A percentile compares a stretch with the other conserved stretches of the same genome.
Evolutionary conservation across 2,113 vertebrate genomes (phyloP).

Genomic region (Opisthocomus hoazin): DNA sequence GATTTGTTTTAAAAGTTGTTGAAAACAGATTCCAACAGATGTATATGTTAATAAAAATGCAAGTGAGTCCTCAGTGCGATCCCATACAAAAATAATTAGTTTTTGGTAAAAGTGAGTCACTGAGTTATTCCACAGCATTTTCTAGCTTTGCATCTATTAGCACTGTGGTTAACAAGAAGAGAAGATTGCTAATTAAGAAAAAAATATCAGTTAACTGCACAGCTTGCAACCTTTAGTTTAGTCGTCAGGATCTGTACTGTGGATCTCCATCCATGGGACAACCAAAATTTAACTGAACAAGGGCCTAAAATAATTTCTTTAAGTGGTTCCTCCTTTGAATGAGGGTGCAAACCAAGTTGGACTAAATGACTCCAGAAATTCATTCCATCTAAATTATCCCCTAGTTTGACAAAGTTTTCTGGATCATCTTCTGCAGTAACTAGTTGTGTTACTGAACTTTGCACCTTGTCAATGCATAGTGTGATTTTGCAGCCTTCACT

Average conservation of each 20-base stretch:
- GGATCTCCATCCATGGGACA: not conserved
- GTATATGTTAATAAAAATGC: not conserved
- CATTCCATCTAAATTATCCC: not conserved
- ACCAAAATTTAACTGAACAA: not conserved
- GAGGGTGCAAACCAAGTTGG: not conserved
- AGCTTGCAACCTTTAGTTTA: not conserved
- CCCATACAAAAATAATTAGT: not conserved
- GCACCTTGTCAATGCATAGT: not conserved
- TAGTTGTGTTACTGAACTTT: not conserved
- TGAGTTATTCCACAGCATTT: not conserved
- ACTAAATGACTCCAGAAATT: not conserved
- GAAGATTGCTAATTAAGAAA: not conserved
- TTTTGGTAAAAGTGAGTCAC: not conserved
- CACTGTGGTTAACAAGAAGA: constrained; percentile 1
- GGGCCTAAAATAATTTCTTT: not conserved
- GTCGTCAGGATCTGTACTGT: not conserved
- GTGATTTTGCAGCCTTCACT: not conserved
- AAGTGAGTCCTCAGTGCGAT: not conserved
- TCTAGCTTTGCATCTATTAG: not conserved
- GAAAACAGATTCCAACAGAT: not conserved
- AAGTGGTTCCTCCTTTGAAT: not conserved
- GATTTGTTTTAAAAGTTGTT: not conserved
- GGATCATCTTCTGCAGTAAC: not conserved
- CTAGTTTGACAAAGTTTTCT: not conserved
- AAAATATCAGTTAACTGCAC: not conserved